Conservation (phyloP, 2,888 invertebrate genomes). For the Pediacus dermestoides region DNA sequence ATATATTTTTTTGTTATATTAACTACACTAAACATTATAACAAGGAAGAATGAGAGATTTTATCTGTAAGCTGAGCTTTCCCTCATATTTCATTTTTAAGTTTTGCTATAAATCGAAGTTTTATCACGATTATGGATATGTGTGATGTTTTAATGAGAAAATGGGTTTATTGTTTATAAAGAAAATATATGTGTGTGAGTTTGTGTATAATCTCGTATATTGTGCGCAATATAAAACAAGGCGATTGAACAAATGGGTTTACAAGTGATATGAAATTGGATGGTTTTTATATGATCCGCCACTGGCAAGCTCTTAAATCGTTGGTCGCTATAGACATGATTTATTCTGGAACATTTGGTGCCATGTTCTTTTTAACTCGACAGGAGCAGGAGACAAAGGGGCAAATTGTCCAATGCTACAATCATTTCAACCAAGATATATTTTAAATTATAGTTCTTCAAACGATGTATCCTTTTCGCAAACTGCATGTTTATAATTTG, state of each 20-base stretch:
- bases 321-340: slow-evolving; percentile 30
- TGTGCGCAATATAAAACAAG: not conserved
- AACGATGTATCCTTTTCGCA: slow-evolving; percentile 22
- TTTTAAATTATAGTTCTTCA: slow-evolving; percentile 25
- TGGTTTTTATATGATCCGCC: slow-evolving; percentile 6
- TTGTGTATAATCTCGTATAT: too few relatives aligned
- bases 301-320: slow-evolving; percentile 9
- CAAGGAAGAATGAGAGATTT: too few relatives aligned
- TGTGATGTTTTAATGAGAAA: too few relatives aligned
- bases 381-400: slow-evolving; percentile 34
- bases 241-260: slow-evolving; percentile 1
- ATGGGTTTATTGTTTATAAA: too few relatives aligned
- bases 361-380: slow-evolving; percentile 35
- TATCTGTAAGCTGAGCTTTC: too few relatives aligned
- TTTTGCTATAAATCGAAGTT: too few relatives aligned
- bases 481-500: slow-evolving; percentile 30
- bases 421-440: slow-evolving; percentile 28
- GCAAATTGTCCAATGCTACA: slow-evolving; percentile 33
- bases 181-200: too few relatives aligned
- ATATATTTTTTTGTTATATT: too few relatives aligned
- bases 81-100: too few relatives aligned
- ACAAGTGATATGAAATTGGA: slow-evolving; percentile 2
- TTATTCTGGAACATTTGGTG: slow-evolving; percentile 36
- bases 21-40: too few relatives aligned
- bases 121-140: too few relatives aligned